Conservation (phyloP, 2,888 invertebrate species). For the Thyatira batis region DNA sequence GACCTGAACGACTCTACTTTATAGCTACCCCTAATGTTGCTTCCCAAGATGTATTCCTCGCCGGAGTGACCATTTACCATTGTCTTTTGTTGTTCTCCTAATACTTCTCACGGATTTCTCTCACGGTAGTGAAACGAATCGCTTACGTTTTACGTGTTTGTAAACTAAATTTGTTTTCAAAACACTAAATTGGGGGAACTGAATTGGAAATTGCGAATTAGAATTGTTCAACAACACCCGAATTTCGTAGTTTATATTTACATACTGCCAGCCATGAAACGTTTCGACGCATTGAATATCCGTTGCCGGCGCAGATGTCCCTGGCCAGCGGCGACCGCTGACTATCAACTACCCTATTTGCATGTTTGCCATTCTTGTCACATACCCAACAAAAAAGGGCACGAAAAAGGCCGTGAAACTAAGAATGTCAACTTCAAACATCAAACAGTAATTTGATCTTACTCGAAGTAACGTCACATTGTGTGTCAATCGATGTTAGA, state of each 20-base stretch:
- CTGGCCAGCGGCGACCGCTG: background rate
- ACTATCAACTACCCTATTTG: conserved; percentile 25
- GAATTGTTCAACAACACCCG: background rate
- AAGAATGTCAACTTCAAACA: background rate
- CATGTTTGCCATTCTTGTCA: conserved; percentile 3
- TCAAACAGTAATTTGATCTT: background rate
- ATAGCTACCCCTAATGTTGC: conserved; percentile 9
- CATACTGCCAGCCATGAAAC: background rate
- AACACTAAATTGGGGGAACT: background rate
- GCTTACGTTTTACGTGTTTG: conserved; percentile 14
- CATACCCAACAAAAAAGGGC: background rate
- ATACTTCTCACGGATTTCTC: conserved; percentile 24
- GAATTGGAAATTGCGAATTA: background rate
- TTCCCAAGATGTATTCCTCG: conserved; percentile 21
- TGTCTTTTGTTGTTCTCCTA: conserved; percentile 30
- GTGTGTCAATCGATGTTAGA: background rate
- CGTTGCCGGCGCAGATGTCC: conserved; percentile 1
- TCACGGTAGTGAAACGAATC: conserved; percentile 15
- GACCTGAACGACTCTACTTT: conserved; percentile 17
- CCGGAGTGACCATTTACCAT: conserved; percentile 8
- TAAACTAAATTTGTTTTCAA: background rate
- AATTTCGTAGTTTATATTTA: background rate
- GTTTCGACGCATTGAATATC: conserved; percentile 1
- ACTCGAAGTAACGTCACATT: background rate
- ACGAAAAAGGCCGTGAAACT: background rate